Conservation (phyloP, 2,888 invertebrate species). For the Dione vanillae region DNA sequence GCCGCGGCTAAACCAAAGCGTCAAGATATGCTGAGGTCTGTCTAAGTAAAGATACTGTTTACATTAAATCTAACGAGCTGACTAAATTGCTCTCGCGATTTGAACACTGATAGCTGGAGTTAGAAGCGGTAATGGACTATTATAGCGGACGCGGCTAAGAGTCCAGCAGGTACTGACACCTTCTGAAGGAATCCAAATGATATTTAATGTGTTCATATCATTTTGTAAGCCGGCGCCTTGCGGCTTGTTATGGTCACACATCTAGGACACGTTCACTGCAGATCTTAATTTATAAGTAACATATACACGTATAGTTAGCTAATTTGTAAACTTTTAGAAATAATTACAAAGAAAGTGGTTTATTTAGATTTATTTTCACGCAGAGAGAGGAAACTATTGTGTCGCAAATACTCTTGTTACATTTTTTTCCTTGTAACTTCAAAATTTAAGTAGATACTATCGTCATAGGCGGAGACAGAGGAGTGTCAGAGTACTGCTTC, state of each 20-base stretch:
- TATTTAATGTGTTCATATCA: constrained; percentile 25
- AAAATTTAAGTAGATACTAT: no score
- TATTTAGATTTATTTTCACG: not conserved
- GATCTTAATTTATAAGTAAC: constrained; percentile 14
- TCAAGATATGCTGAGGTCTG: constrained; percentile 18
- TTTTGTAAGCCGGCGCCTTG: constrained; percentile 26
- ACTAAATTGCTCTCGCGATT: constrained; percentile 34
- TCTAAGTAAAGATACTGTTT: constrained; percentile 45
- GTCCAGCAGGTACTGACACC: constrained; percentile 15
- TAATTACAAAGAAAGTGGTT: not conserved
- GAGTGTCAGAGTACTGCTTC: no score
- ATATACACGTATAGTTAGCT: not conserved
- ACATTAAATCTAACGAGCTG: constrained; percentile 45
- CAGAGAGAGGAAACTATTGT: no score
- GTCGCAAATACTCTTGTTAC: no score
- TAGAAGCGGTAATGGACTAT: constrained; percentile 50
- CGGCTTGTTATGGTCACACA: constrained; percentile 9
- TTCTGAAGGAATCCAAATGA: constrained; percentile 28
- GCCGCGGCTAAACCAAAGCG: not conserved
- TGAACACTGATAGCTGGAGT: constrained; percentile 35
- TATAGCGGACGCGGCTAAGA: no score
- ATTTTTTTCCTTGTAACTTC: no score
- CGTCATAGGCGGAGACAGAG: no score
- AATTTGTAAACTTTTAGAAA: not conserved
- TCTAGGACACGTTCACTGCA: constrained; percentile 4